Evolutionary conservation across 2,113 vertebrate genomes (phyloP).

Genomic region (Rhizomys pruinosus): DNA sequence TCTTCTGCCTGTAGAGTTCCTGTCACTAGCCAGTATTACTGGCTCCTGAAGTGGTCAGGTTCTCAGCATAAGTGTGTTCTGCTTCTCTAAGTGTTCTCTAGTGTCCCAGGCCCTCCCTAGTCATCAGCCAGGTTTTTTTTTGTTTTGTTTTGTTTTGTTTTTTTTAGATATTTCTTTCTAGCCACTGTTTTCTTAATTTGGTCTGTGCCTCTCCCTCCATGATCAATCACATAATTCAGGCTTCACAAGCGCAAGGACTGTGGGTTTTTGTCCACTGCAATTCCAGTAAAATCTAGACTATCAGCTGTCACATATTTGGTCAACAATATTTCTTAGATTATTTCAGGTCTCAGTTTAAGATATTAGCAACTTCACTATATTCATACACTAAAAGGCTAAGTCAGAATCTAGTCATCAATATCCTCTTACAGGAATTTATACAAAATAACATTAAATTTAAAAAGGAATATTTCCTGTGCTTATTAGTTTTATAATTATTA

Average conservation of each 20-base stretch:
- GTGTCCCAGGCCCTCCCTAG: too few species aligned
- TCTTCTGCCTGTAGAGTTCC: not conserved
- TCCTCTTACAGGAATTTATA: not conserved
- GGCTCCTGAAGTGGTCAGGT: not conserved
- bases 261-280: not conserved
- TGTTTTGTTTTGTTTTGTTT: too few species aligned
- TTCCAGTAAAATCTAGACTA: not conserved
- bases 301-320: not conserved
- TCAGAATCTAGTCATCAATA: conserved; percentile 4
- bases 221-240: not conserved
- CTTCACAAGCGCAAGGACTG: not conserved
- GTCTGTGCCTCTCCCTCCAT: not conserved
- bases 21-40: not conserved
- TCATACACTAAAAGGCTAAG: not conserved
- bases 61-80: not conserved
- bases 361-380: not conserved
- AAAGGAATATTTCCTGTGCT: not conserved
- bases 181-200: not conserved
- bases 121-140: not conserved
- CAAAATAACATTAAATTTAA: conserved; percentile 15
- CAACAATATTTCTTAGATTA: not conserved
- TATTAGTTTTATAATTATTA: not conserved
- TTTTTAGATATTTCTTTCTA: not conserved
- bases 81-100: not conserved
- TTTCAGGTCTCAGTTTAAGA: not conserved